Percentiles rank a stretch among this genome's conserved stretches.
phyloP scores from a whole-genome alignment of 2,888 invertebrate species.

The Anodontia alba region DNA sequence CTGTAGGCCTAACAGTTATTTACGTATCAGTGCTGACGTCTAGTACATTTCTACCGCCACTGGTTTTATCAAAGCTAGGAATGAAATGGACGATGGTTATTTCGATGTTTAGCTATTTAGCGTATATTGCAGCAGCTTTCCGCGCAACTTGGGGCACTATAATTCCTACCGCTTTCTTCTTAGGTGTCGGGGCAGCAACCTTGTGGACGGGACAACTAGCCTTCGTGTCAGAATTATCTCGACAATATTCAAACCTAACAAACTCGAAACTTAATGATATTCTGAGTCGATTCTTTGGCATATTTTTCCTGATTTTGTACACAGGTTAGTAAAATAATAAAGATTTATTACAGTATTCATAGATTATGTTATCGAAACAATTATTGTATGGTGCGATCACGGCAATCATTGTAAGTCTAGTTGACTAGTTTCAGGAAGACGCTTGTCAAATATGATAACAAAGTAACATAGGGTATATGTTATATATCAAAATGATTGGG shows the following conservation, averaged over 20 bases:
- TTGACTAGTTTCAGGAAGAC: too few species aligned
- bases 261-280: background rate
- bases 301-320: background rate
- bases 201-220: background rate
- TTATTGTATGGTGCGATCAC: too few species aligned
- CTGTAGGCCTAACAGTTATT: background rate
- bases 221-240: background rate
- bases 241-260: background rate
- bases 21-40: background rate
- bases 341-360: too few species aligned
- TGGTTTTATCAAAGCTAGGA: background rate
- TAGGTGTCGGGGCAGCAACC: background rate
- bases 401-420: too few species aligned
- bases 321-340: background rate
- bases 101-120: background rate
- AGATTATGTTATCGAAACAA: too few species aligned
- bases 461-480: too few species aligned
- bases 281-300: background rate
- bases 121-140: background rate
- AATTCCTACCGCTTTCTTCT: background rate
- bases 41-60: background rate
- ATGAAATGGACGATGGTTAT: slow-evolving; percentile 7
- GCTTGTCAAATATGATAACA: too few species aligned
- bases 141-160: background rate
- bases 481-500: too few species aligned